Base-by-base conservation (phyloP, 1,140 invertebrate genomes). In the Archivesica marissinica region DNA sequence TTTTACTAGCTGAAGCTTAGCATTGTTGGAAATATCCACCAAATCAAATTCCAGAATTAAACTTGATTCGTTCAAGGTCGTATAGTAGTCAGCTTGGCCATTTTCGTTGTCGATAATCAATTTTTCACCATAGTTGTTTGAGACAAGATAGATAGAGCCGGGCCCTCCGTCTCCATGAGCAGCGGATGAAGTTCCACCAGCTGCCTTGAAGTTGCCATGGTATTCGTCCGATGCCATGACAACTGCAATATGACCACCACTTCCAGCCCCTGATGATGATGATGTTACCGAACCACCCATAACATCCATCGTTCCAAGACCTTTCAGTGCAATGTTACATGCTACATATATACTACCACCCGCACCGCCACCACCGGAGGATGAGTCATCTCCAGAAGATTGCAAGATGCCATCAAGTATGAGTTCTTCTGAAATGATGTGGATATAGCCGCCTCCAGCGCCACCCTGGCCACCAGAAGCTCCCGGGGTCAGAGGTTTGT, bases 241-340 rank as follows among this genome's bases (percentile, higher is more conserved):
- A 15, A 87, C 84, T 35, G 90, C 90, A 56, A 92, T 90, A 41
- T 90, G 85, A 15, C 91, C 91, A 33, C 90, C 91, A 85, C 91
- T 91, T 13, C 91, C 90, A 47, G 86, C 91, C 23, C 90, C 90
- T 25, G 86, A 68, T 30, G 64, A 35, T 1, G 33, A 52, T 23
- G 52, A 68, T 25, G 66, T 83, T 13, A 83, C 81, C 61, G 87
- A 84, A 17, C 91, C 90, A 41, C 91, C 91, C 72, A 76, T 86
- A 47, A 81, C 86, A 39, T 86, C 81, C 39, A 91, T 87, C 17
- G 7, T 54, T 66, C 90, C 91, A 50, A 91, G 82, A 25, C 91
- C 89, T 74, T 88, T 89, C 0, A 92, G 61, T 23, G 76, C 86
- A 30, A 88, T 25, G 59, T 75, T 76, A 33, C 87, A 86, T 1